Evolutionary conservation across 2,888 invertebrate species (phyloP), one percentile per base, ranked within the genome.

Genomic region (Habrosyne pyritoides): DNA sequence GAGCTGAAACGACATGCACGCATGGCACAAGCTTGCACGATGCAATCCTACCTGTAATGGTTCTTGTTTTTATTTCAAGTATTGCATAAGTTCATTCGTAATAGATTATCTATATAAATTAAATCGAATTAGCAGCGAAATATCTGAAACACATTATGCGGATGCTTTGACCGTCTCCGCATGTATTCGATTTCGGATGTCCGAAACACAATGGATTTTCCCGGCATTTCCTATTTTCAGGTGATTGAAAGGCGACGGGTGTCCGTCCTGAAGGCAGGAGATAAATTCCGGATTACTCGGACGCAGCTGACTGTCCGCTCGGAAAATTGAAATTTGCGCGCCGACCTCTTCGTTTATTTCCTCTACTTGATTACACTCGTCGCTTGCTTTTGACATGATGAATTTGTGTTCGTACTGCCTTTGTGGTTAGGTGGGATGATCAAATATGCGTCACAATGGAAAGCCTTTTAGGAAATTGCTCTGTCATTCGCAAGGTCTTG

Each of bases 171-270:
- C 59, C 56, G 64, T 55, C 59, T 53, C 21, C 56, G 60, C 14
- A 48, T 63, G 64, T 69, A 67, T 69, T 67, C 61, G 57, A 64
- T 61, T 65, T 70, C 68, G 68, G 67, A 71, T 74, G 73, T 75
- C 68, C 63, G 60, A 64, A 66, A 69, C 61, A 74, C 70, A 81
- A 73, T 73, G 59, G 63, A 59, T 71, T 61, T 70, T 71, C 67
- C 67, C 67, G 67, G 66, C 67, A 68, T 75, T 73, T 73, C 73
- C 66, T 70, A 70, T 79, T 76, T 73, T 63, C 75, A 82, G 81
- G 81, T 86, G 87, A 88, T 87, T 84, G 86, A 87, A 85, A 82
- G 73, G 70, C 84, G 79, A 77, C 80, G 77, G 75, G 72, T 74
- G 75, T 80, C 77, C 76, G 73, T 77, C 71, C 69, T 72, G 73